Base-by-base conservation (phyloP, 1,140 invertebrate genomes). In the Ostrea denselamellosa region DNA sequence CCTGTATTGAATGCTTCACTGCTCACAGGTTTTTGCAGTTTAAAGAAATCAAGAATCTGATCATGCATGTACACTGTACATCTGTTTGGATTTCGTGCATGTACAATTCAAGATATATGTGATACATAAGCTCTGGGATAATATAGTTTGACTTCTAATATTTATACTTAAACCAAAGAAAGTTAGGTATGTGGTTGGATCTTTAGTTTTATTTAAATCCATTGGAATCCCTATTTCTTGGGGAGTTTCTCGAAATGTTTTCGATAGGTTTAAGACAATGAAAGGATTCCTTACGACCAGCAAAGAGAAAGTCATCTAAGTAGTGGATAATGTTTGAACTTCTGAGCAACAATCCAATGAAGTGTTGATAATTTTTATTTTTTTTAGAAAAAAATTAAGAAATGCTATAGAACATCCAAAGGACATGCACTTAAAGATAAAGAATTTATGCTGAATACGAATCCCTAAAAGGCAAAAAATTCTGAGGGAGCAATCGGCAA, bases 391-490 rank as follows among this genome's bases (percentile, higher is more conserved):
- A n/a, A n/a, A n/a, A n/a, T 17, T 19, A 19, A 1, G 1, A 19
- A 2, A 62, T 62, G 56, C 56, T 62, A 62, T 58, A 17, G 8
- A 85, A 65, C 84, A 89, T 12, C 84, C 86, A 65, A 89, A 81
- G 14, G 86, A 84, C 51, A 89, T 58, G 53, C 88, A 89, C 54
- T 85, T 85, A 62, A 81, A 65, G 58, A 87, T 14, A 62, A 51
- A 85, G 54, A 62, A 89, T 22, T 62, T 71, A 14, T 85, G 0
- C 8, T 51, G 10, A 19, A 88, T 54, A 62, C 51, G 56, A 14
- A 89, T 58, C 10, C 86, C 86, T 28, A 81, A 2, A 28, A 85
- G 77, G 25, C 81, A 54, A 87, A 87, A 87, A 87, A n/a, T n/a
- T 87, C 71, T 28, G 58, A 56, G 3, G 86, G 88, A 22, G 44